phyloP scores from a whole-genome alignment of 2,797 vertebrate species.

The Peromyscus attwateri region DNA sequence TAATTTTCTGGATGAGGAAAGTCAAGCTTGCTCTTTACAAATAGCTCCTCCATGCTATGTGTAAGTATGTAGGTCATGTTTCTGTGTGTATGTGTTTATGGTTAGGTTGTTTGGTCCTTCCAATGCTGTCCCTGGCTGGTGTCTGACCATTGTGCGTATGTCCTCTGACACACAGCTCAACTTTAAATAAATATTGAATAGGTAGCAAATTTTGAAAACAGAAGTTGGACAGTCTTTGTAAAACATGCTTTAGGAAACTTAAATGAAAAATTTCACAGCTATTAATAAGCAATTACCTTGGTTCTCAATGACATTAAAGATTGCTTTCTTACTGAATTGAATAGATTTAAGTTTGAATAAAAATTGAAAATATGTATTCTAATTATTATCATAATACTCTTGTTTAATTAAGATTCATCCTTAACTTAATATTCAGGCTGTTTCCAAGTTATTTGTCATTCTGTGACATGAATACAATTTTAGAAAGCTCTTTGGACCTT shows the following conservation, averaged over 20 bases:
- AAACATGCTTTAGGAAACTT: constrained; percentile 27
- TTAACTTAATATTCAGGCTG: constrained; percentile 27
- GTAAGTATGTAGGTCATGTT: background rate
- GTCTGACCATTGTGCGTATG: background rate
- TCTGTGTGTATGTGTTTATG: background rate
- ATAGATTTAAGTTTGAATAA: constrained; percentile 50
- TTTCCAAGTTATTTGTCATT: constrained; percentile 3
- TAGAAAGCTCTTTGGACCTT: background rate
- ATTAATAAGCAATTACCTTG: constrained; percentile 47
- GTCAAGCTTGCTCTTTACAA: background rate
- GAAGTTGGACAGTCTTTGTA: constrained; percentile 24
- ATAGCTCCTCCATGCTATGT: background rate
- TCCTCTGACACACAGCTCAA: background rate
- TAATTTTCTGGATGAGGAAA: constrained; percentile 23
- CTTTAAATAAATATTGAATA: constrained; percentile 37
- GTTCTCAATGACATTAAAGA: background rate
- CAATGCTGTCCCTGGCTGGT: background rate
- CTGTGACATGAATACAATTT: constrained; percentile 21
- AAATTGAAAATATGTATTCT: constrained; percentile 17
- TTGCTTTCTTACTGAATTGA: constrained; percentile 28
- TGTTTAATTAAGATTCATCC: background rate
- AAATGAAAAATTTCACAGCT: constrained; percentile 39
- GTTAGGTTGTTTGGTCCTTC: background rate
- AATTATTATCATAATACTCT: background rate
- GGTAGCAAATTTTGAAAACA: constrained; percentile 52